phyloP scores from a whole-genome alignment of 2,888 invertebrate genomes.

The Halocaridina rubra region DNA sequence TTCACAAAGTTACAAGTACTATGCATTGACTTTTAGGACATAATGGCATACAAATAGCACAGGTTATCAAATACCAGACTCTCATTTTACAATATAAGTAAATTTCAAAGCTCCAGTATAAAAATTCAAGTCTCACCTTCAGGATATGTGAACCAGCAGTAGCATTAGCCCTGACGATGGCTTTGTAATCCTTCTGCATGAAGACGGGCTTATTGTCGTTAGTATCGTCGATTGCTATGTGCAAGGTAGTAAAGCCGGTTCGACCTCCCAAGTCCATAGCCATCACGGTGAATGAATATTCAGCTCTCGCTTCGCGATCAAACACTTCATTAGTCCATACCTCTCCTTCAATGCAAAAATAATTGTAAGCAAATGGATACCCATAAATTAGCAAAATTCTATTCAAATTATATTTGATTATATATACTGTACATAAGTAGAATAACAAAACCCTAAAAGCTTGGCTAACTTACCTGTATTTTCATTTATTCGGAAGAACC shows the following conservation, averaged over 20 bases:
- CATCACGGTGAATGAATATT: slow-evolving; percentile 89
- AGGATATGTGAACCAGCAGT: slow-evolving; percentile 86
- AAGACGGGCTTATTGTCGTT: slow-evolving; percentile 76
- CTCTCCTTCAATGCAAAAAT: too few relatives aligned
- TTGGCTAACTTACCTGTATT: slow-evolving; percentile 53
- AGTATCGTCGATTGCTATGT: slow-evolving; percentile 79
- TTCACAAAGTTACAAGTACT: too few relatives aligned
- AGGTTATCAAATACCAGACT: too few relatives aligned
- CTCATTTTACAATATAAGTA: too few relatives aligned
- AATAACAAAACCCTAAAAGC: slow-evolving; percentile 26
- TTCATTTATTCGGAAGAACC: slow-evolving; percentile 57
- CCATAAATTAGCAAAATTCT: too few relatives aligned
- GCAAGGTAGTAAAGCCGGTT: slow-evolving; percentile 76
- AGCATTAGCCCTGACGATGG: slow-evolving; percentile 87
- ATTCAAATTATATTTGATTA: too few relatives aligned
- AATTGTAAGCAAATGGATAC: too few relatives aligned
- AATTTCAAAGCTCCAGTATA: too few relatives aligned
- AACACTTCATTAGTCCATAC: slow-evolving; percentile 83
- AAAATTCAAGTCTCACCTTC: too few relatives aligned
- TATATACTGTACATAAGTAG: too few relatives aligned
- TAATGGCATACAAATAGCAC: too few relatives aligned
- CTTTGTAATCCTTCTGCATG: slow-evolving; percentile 68
- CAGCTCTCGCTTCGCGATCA: slow-evolving; percentile 86
- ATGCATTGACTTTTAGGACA: too few relatives aligned
- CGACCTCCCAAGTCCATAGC: slow-evolving; percentile 89